These are phyloP conservation scores for Pelobates fuscus DNA, from an alignment of 2,113 vertebrate genomes.

Conservation along the genomic window DNA sequence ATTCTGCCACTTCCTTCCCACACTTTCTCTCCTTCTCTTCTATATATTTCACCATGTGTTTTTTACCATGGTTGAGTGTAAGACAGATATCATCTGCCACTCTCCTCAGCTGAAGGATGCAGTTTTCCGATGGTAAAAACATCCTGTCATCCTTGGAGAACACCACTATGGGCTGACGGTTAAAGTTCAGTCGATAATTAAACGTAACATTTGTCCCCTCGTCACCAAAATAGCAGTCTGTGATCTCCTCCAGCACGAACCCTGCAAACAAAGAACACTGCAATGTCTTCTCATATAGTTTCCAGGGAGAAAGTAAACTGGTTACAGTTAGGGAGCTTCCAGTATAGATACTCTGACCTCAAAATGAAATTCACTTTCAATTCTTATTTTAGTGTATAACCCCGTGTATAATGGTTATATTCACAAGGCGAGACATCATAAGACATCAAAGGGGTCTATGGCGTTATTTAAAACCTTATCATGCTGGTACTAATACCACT, in stretches of 20 bases:
- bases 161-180: not conserved
- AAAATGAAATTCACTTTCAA: too few species aligned
- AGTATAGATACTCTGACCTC: too few species aligned
- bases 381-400: too few species aligned
- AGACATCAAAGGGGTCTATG: too few species aligned
- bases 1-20: not conserved
- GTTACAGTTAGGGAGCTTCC: too few species aligned
- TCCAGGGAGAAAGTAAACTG: too few species aligned
- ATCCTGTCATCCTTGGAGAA: not conserved
- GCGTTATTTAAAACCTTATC: too few species aligned
- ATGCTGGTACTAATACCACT: too few species aligned
- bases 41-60: not conserved
- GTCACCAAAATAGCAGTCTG: not conserved
- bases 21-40: conserved; percentile 6
- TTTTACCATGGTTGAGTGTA: not conserved
- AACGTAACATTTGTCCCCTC: conserved; percentile 3
- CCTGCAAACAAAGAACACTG: conserved; percentile 15
- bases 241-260: conserved; percentile 12
- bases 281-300: too few species aligned
- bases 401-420: too few species aligned
- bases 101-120: not conserved
- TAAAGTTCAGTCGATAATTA: not conserved
- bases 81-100: not conserved
- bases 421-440: too few species aligned
- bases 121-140: not conserved